Percentiles rank a stretch among this genome's conserved stretches.
phyloP scores from a whole-genome alignment of 2,888 invertebrate genomes.

The Sinohyriopsis cumingii region DNA sequence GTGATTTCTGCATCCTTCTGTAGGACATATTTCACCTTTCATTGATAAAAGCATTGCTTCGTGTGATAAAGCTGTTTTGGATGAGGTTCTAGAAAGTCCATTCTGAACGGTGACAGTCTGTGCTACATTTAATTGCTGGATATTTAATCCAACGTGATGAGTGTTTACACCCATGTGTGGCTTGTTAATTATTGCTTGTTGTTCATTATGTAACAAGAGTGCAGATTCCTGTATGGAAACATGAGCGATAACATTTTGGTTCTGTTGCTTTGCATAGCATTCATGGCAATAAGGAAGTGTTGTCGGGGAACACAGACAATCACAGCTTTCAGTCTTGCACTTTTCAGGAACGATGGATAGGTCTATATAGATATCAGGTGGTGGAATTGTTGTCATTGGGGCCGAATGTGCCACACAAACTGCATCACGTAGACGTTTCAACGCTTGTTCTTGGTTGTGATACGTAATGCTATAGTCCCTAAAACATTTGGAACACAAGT shows the following conservation, averaged over 20 bases:
- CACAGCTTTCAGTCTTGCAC: constrained; percentile 48
- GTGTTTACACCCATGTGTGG: too few species aligned
- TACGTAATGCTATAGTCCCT: constrained; percentile 41
- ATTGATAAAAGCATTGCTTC: too few species aligned
- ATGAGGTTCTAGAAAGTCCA: background rate
- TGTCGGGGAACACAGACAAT: constrained; percentile 48
- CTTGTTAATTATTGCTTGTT: too few species aligned
- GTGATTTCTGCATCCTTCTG: too few species aligned
- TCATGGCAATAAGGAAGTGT: constrained; percentile 60
- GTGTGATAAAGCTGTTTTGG: too few species aligned
- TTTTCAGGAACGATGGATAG: constrained; percentile 53
- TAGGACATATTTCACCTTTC: too few species aligned
- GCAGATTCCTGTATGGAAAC: too few species aligned
- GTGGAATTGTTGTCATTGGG: constrained; percentile 26
- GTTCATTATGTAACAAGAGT: too few species aligned
- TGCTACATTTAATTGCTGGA: background rate
- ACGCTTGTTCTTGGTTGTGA: constrained; percentile 24
- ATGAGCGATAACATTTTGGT: too few species aligned
- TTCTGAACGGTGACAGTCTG: background rate
- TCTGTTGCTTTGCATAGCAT: constrained; percentile 21
- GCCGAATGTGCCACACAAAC: constrained; percentile 21
- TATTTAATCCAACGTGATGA: background rate
- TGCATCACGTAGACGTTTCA: background rate
- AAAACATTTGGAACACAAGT: constrained; percentile 52
- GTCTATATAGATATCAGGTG: constrained; percentile 16